A percentile compares a stretch with the other conserved stretches of the same genome.
Conservation (phyloP, 2,797 vertebrate genomes). For the Tiaroga cobitis region DNA sequence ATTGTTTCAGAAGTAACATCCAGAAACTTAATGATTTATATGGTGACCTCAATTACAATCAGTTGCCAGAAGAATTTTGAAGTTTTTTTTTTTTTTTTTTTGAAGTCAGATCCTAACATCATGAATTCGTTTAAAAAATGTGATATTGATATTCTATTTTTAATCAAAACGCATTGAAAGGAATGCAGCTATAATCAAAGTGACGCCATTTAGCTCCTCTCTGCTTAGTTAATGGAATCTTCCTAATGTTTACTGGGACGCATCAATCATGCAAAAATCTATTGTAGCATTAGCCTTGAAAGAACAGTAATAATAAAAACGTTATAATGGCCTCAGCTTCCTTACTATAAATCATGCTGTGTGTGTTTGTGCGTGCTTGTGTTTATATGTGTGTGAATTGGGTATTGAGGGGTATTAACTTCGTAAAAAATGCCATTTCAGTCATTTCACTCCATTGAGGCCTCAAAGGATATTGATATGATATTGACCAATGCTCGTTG, state of each 20-base stretch:
- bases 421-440: constrained; percentile 76
- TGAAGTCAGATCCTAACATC: constrained; percentile 58
- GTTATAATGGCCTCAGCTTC: constrained; percentile 86
- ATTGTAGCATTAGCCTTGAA: constrained; percentile 89
- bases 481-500: constrained; percentile 75
- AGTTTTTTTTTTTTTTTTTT: constrained; percentile 6
- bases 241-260: constrained; percentile 85
- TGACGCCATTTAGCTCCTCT: constrained; percentile 83
- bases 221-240: constrained; percentile 87
- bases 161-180: constrained; percentile 76
- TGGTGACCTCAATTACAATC: constrained; percentile 57
- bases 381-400: constrained; percentile 52
- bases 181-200: constrained; percentile 84
- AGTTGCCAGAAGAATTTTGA: constrained; percentile 53
- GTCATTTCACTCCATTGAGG: constrained; percentile 77
- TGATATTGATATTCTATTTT: constrained; percentile 73
- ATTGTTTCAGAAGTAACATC: constrained; percentile 56
- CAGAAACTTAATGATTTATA: constrained; percentile 60
- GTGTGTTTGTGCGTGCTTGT: constrained; percentile 52
- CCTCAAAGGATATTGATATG: constrained; percentile 81
- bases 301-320: constrained; percentile 90
- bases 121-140: constrained; percentile 77
- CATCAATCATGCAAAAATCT: constrained; percentile 88
- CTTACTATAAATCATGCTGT: constrained; percentile 83
- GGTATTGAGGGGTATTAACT: constrained; percentile 72